These are phyloP conservation scores for Saccostrea echinata DNA, from an alignment of 1,140 invertebrate genomes.

Conservation along the genomic window DNA sequence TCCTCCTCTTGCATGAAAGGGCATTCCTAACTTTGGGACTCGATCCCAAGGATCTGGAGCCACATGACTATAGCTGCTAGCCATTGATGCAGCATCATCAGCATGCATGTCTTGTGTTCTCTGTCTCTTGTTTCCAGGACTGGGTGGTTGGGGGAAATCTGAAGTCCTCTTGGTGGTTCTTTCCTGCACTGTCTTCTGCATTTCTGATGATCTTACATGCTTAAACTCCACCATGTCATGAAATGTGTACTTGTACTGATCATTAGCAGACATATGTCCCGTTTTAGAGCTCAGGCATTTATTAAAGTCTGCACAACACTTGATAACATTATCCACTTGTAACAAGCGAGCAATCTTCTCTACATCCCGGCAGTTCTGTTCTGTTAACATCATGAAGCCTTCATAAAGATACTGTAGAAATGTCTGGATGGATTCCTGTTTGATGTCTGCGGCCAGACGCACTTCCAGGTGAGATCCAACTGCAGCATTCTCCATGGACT, in stretches of 20 bases:
- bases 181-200: slow-evolving; percentile 56
- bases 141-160: slow-evolving; percentile 42
- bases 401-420: slow-evolving; percentile 60
- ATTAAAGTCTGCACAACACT: slow-evolving; percentile 57
- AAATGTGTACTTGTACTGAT: slow-evolving; percentile 54
- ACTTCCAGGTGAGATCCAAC: slow-evolving; percentile 52
- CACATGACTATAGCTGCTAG: slow-evolving; percentile 49
- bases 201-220: slow-evolving; percentile 55
- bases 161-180: slow-evolving; percentile 52
- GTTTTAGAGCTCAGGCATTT: slow-evolving; percentile 55
- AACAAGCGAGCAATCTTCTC: slow-evolving; percentile 54
- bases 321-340: slow-evolving; percentile 58
- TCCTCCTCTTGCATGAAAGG: slow-evolving; percentile 5
- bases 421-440: slow-evolving; percentile 50
- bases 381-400: slow-evolving; percentile 58
- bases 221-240: slow-evolving; percentile 55
- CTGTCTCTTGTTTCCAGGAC: slow-evolving; percentile 42
- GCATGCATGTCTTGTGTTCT: slow-evolving; percentile 48
- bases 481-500: slow-evolving; percentile 53
- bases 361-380: slow-evolving; percentile 54
- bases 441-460: slow-evolving; percentile 50
- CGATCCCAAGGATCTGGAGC: slow-evolving; percentile 54
- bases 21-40: slow-evolving; percentile 48
- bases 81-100: slow-evolving; percentile 56
- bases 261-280: slow-evolving; percentile 42